phyloP scores from a whole-genome alignment of 1,140 invertebrate genomes.

The Megalonaias nervosa region DNA sequence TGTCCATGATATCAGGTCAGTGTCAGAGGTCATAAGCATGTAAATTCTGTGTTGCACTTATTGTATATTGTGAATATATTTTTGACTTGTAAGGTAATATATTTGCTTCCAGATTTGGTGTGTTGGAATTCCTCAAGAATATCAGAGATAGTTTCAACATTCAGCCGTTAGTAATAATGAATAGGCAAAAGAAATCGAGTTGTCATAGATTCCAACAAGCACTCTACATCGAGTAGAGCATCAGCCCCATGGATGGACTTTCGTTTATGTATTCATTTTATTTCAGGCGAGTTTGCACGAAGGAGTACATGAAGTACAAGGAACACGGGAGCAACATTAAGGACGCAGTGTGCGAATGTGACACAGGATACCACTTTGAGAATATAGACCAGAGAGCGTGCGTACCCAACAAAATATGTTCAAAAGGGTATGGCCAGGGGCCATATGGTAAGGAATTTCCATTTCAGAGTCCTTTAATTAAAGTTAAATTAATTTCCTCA shows the following conservation, averaged over 20 bases:
- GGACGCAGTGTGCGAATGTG: conserved; percentile 51
- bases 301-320: conserved; percentile 46
- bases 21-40: too few relatives aligned
- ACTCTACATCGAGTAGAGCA: not conserved
- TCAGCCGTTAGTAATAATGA: conserved; percentile 5
- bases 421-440: conserved; percentile 52
- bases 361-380: conserved; percentile 53
- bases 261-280: conserved; percentile 11
- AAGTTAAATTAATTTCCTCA: too few relatives aligned
- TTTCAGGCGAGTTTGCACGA: conserved; percentile 47
- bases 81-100: too few relatives aligned
- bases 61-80: too few relatives aligned
- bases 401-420: conserved; percentile 51
- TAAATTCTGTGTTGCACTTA: too few relatives aligned
- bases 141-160: too few relatives aligned
- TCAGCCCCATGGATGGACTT: not conserved
- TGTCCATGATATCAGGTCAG: too few relatives aligned
- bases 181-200: conserved; percentile 5
- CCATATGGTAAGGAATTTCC: conserved; percentile 42
- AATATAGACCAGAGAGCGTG: conserved; percentile 59
- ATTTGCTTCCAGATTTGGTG: too few relatives aligned
- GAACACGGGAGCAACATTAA: conserved; percentile 45
- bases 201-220: not conserved
- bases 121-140: too few relatives aligned
- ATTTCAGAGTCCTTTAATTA: too few relatives aligned